Base-by-base conservation (phyloP, 2,113 vertebrate species). In the Neopipo cinnamomea region DNA sequence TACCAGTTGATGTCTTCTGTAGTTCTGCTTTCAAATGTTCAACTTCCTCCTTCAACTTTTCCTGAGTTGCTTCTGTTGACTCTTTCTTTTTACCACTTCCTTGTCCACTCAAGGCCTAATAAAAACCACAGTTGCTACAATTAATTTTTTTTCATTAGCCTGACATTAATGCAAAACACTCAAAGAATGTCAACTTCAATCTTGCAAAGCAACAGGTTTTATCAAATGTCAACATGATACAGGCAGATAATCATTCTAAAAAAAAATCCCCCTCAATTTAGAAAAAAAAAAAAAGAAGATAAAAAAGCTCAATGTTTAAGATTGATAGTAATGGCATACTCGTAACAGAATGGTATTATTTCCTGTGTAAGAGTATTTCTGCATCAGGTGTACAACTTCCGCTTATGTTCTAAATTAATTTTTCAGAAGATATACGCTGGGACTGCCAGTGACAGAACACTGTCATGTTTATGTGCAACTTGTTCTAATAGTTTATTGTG, bases 1-100 rank as follows among this genome's bases (percentile, higher is more conserved):
- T 96, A 99, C 99, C 99, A 68, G 98, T 89, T 86, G 98, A 95
- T 30, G 98, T 97, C 92, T 96, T 98, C 97, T 98, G 98, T 93
- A 99, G 96, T 70, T 99, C 98, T 73, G 88, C 94, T 93, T 96
- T 97, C 96, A 99, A 96, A 67, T 83, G 97, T 88, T 98, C 97
- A 83, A 97, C 83, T 83, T 99, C 98, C 94, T 98, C 80, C 91
- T 96, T 97, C 78, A 99, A 88, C 56, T 96, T 97, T 66, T 97
- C 95, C 86, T 98, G 97, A 63, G 97, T 97, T 93, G 80, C 86
- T 91, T 97, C 94, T 28, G 94, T 89, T 63, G 63, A 79, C 5
- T 44, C 71, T n/a, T 95, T 95, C 44, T 94, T 98, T 84, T 97
- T 98, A 95, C 67, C 24, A 9, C 95, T 85, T 96, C 61, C 93